phyloP scores from a whole-genome alignment of 2,888 invertebrate species.

The Stenoptilia bipunctidactyla region DNA sequence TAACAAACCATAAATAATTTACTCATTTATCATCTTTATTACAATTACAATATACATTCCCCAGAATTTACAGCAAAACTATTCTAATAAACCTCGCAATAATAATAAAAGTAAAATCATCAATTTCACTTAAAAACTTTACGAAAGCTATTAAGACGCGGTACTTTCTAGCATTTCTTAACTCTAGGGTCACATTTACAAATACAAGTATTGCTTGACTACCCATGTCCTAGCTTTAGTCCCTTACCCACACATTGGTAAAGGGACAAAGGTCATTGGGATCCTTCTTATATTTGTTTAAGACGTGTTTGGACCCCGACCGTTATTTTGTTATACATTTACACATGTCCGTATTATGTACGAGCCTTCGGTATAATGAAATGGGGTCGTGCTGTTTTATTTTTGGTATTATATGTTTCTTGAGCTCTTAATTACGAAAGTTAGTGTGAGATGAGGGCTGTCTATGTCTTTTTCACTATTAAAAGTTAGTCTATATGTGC shows the following conservation, averaged over 20 bases:
- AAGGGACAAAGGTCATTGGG: conserved; percentile 65
- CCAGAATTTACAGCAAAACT: too few relatives aligned
- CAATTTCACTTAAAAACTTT: not conserved
- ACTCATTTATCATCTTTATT: too few relatives aligned
- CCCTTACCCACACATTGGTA: conserved; percentile 55
- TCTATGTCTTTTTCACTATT: too few relatives aligned
- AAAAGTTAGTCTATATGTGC: too few relatives aligned
- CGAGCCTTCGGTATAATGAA: conserved; percentile 16
- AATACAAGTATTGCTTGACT: conserved; percentile 45
- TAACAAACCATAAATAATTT: too few relatives aligned
- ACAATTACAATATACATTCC: not conserved
- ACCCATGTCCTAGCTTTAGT: conserved; percentile 34
- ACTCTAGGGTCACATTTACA: conserved; percentile 58
- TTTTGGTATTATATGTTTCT: too few relatives aligned
- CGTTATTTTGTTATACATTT: conserved; percentile 32
- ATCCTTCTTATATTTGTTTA: conserved; percentile 69
- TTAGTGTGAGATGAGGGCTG: too few relatives aligned
- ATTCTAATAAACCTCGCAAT: too few relatives aligned
- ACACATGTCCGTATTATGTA: conserved; percentile 23
- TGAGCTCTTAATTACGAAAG: too few relatives aligned
- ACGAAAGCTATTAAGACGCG: not conserved
- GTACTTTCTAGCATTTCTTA: conserved; percentile 10
- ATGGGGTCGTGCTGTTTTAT: too few relatives aligned
- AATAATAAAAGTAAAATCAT: not conserved
- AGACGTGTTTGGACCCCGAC: conserved; percentile 58